phyloP scores from a whole-genome alignment of 2,888 invertebrate genomes.

The Agriotes lineatus region DNA sequence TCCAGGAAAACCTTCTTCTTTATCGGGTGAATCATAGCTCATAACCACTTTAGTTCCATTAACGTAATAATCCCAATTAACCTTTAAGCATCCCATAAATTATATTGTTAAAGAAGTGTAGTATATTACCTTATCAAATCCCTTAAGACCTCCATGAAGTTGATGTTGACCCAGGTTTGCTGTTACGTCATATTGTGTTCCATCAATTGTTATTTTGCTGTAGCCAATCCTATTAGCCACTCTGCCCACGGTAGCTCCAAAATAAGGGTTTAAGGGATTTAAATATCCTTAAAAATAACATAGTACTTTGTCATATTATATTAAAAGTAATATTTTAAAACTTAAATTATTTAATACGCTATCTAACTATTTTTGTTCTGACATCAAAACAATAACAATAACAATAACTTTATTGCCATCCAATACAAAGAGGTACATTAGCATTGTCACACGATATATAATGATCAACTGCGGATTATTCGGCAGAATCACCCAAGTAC shows the following conservation, averaged over 20 bases:
- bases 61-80: slow-evolving; percentile 77
- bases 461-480: no score
- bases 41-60: slow-evolving; percentile 76
- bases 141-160: slow-evolving; percentile 86
- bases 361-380: no score
- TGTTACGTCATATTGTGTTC: slow-evolving; percentile 76
- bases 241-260: slow-evolving; percentile 90
- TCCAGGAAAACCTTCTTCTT: slow-evolving; percentile 93
- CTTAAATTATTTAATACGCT: no score
- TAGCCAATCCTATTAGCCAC: slow-evolving; percentile 85
- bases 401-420: no score
- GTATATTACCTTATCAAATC: slow-evolving; percentile 79
- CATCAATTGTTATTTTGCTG: slow-evolving; percentile 78
- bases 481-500: no score
- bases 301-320: no score
- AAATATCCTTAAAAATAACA: slow-evolving; percentile 77
- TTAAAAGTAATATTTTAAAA: no score
- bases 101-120: background rate
- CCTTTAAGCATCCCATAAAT: slow-evolving; percentile 59
- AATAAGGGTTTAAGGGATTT: slow-evolving; percentile 79
- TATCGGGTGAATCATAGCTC: slow-evolving; percentile 81
- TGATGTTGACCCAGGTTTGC: slow-evolving; percentile 78
- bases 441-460: no score
- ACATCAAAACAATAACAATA: no score
- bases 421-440: no score